Evolutionary conservation across 1,140 invertebrate species (phyloP).

Genomic region (Telenomus remus): DNA sequence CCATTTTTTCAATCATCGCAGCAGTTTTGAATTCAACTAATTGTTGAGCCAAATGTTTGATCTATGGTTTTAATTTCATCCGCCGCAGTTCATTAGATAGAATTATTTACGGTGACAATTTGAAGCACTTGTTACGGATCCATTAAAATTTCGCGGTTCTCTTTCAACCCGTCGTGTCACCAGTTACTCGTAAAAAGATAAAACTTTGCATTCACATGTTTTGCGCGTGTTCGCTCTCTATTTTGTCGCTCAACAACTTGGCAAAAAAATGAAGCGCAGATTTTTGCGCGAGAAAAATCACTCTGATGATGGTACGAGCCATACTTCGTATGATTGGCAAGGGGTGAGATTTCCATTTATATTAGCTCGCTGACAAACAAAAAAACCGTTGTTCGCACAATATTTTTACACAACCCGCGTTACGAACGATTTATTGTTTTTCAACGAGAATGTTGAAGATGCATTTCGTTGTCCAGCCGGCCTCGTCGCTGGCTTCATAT

Average conservation of each 20-base stretch:
- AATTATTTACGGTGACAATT: conserved; percentile 17
- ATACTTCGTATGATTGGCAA: conserved; percentile 55
- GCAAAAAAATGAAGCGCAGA: conserved; percentile 35
- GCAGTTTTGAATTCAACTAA: conserved; percentile 3
- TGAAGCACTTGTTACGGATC: conserved; percentile 36
- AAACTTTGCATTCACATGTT: conserved; percentile 27
- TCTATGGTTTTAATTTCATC: conserved; percentile 19
- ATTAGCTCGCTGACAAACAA: conserved; percentile 67
- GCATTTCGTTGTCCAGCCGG: conserved; percentile 73
- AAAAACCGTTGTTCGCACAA: conserved; percentile 40
- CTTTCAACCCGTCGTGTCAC: neutral
- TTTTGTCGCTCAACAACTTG: conserved; percentile 38
- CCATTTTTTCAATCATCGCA: too few species aligned
- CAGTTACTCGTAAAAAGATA: conserved; percentile 25
- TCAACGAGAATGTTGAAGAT: conserved; percentile 69
- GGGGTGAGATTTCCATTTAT: conserved; percentile 70
- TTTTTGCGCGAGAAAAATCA: conserved; percentile 45
- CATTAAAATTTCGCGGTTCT: conserved; percentile 20
- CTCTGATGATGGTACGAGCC: conserved; percentile 55
- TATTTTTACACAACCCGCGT: conserved; percentile 51
- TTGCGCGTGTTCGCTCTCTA: conserved; percentile 27
- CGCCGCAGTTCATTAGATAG: conserved; percentile 18
- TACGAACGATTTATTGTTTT: conserved; percentile 61
- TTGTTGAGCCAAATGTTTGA: conserved; percentile 3
- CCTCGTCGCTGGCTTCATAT: conserved; percentile 73